Percentiles rank a stretch among this genome's conserved stretches.
phyloP scores from a whole-genome alignment of 2,113 vertebrate species.

The Nerophis ophidion region DNA sequence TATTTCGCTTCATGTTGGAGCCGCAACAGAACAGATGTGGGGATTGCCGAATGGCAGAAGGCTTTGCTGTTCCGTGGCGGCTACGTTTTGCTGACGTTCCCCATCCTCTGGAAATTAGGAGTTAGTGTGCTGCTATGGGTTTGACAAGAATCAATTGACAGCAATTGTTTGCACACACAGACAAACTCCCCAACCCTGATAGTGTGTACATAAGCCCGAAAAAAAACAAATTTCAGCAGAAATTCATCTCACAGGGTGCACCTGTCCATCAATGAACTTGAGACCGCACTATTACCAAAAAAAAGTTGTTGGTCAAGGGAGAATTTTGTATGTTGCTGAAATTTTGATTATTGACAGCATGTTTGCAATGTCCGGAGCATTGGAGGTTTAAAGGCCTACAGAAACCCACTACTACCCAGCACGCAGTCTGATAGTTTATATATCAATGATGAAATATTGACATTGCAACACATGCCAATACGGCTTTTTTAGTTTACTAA shows the following conservation, averaged over 20 bases:
- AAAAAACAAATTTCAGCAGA: slow-evolving; percentile 36
- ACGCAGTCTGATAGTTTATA: too few relatives aligned
- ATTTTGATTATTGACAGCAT: neutral
- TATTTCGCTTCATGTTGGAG: too few relatives aligned
- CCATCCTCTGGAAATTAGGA: too few relatives aligned
- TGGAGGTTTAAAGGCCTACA: too few relatives aligned
- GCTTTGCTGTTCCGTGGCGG: too few relatives aligned
- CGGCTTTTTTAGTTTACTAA: too few relatives aligned
- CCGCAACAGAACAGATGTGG: too few relatives aligned
- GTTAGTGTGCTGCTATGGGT: slow-evolving; percentile 42
- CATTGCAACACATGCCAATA: too few relatives aligned
- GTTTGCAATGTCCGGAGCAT: neutral
- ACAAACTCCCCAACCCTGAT: neutral
- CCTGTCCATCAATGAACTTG: slow-evolving; percentile 2
- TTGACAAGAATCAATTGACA: slow-evolving; percentile 60
- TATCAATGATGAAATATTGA: too few relatives aligned
- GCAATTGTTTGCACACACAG: slow-evolving; percentile 17
- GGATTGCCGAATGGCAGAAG: too few relatives aligned
- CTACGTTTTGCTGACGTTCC: too few relatives aligned
- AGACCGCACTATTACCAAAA: slow-evolving; percentile 4
- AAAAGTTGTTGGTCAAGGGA: neutral
- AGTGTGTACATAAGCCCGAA: slow-evolving; percentile 24
- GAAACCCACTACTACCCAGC: too few relatives aligned
- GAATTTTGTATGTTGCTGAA: neutral
- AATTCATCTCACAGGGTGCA: slow-evolving; percentile 9